These are phyloP conservation scores for Regulus satrapa DNA, from an alignment of 2,113 vertebrate species.

Conservation along the genomic window DNA sequence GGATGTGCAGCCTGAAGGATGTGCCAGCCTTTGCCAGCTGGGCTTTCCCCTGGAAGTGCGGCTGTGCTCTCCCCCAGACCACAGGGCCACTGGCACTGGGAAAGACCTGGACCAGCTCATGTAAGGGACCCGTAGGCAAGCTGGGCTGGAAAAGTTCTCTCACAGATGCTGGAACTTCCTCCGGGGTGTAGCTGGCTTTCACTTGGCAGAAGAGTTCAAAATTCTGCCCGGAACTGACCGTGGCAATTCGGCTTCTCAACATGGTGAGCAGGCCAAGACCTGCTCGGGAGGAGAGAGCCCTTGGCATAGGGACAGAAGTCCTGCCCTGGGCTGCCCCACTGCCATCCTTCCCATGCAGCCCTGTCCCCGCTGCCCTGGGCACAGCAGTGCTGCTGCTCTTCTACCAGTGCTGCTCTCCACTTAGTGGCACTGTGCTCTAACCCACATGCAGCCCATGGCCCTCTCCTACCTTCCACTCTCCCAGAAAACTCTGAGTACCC, in stretches of 20 bases:
- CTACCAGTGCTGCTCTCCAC: accelerated
- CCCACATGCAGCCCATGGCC: accelerated
- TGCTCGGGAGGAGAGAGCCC: background rate
- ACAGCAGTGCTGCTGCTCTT: background rate
- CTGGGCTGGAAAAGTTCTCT: conserved; percentile 73
- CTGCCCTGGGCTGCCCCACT: background rate
- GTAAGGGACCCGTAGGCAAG: background rate
- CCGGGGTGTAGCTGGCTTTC: accelerated
- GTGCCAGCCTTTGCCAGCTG: background rate
- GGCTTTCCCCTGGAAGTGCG: conserved; percentile 69
- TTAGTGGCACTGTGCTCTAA: accelerated
- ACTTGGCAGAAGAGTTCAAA: conserved; percentile 57
- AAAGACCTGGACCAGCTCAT: conserved; percentile 62
- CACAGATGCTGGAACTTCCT: conserved; percentile 40
- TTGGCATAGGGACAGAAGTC: background rate
- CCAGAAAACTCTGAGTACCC: background rate
- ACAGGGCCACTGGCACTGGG: conserved; percentile 61
- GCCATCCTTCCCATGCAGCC: accelerated
- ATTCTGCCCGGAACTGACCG: background rate
- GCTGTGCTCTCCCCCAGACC: conserved; percentile 64
- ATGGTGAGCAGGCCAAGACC: background rate
- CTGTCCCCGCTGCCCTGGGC: accelerated
- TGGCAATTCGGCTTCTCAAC: conserved; percentile 43
- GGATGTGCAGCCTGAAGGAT: conserved; percentile 68
- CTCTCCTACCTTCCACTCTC: background rate